Evolutionary conservation across 2,113 vertebrate species (phyloP).

Genomic region (Caloenas nicobarica): DNA sequence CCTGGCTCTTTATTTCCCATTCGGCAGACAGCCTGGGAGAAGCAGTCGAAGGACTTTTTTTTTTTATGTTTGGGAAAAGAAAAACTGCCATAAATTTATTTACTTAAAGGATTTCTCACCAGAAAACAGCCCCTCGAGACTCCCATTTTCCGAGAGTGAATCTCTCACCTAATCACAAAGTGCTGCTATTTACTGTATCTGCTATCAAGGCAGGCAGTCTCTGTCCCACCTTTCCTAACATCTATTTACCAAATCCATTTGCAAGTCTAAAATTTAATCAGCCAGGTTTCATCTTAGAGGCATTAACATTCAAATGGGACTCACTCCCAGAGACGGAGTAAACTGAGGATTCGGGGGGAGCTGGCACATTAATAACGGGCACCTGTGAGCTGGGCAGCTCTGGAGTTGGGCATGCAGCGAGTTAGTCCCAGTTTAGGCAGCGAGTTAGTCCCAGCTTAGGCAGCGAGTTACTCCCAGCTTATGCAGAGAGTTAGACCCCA

Average conservation of each 20-base stretch:
- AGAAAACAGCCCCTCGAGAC: constrained; percentile 61
- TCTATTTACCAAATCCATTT: constrained; percentile 67
- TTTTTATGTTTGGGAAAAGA: constrained; percentile 8
- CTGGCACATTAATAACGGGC: fast-evolving
- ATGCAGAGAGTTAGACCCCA: fast-evolving
- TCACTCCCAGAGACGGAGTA: not conserved
- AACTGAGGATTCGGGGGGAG: not conserved
- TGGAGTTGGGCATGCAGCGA: not conserved
- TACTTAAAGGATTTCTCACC: constrained; percentile 65
- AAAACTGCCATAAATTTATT: constrained; percentile 57
- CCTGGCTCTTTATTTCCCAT: not conserved
- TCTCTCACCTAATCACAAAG: constrained; percentile 63
- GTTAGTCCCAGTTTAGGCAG: not conserved
- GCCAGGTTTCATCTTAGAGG: constrained; percentile 61
- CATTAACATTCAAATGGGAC: constrained; percentile 50
- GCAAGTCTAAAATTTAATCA: constrained; percentile 74
- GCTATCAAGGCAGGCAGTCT: constrained; percentile 51
- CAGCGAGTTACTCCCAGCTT: too few relatives aligned
- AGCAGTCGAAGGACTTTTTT: not conserved
- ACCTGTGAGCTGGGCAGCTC: not conserved
- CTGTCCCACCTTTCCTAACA: constrained; percentile 56
- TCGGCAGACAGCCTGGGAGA: not conserved
- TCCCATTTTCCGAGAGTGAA: constrained; percentile 48
- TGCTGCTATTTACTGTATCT: constrained; percentile 30
- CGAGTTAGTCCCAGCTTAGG: too few relatives aligned